These are phyloP conservation scores for Macrobrachium rosenbergii DNA, from an alignment of 1,140 invertebrate genomes.

Conservation along the genomic window DNA sequence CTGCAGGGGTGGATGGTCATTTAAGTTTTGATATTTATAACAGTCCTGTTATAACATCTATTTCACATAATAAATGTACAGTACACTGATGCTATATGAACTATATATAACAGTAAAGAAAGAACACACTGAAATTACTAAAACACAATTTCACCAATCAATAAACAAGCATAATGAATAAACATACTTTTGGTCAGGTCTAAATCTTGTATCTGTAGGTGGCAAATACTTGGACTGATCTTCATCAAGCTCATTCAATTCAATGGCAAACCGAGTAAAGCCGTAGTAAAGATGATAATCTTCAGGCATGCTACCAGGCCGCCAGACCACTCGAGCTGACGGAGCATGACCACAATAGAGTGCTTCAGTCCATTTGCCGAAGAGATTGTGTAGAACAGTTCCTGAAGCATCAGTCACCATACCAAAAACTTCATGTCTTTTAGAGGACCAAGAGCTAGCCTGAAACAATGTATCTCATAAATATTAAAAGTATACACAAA, in stretches of 20 bases:
- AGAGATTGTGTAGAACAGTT: constrained; percentile 72
- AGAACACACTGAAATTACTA: too few relatives aligned
- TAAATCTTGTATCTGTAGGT: constrained; percentile 78
- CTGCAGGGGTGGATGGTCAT: too few relatives aligned
- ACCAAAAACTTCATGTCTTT: constrained; percentile 83
- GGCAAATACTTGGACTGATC: constrained; percentile 78
- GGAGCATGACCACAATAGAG: constrained; percentile 82
- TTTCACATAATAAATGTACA: too few relatives aligned
- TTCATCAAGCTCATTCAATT: constrained; percentile 84
- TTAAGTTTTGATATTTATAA: too few relatives aligned
- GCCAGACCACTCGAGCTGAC: constrained; percentile 81
- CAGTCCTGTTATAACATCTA: too few relatives aligned
- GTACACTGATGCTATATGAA: too few relatives aligned
- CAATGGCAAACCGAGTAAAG: constrained; percentile 86
- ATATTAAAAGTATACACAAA: background rate
- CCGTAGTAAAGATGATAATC: constrained; percentile 87
- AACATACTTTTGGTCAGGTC: constrained; percentile 67
- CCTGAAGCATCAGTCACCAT: constrained; percentile 74
- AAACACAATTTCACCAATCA: too few relatives aligned
- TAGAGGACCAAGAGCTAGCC: constrained; percentile 85
- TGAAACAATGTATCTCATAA: constrained; percentile 67
- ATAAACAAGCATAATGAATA: too few relatives aligned
- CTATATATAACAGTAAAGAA: too few relatives aligned
- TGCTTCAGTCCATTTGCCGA: constrained; percentile 86
- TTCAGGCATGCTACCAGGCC: constrained; percentile 84